Evolutionary conservation across 2,888 invertebrate species (phyloP).

Genomic region (Philhelius pedissequus): DNA sequence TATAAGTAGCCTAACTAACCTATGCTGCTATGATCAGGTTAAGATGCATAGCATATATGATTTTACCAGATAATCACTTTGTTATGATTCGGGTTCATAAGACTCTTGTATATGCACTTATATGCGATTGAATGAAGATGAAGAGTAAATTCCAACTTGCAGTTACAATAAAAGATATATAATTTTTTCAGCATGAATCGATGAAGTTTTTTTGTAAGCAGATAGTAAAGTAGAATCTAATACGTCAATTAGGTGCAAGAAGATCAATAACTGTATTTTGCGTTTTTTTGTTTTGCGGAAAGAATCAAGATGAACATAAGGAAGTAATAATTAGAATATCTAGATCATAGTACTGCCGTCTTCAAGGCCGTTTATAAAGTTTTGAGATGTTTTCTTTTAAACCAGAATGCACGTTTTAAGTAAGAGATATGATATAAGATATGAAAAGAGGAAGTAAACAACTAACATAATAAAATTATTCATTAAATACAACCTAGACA

Average conservation of each 20-base stretch:
- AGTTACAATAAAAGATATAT: constrained; percentile 14
- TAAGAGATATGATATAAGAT: too few species aligned
- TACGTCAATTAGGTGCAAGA: constrained; percentile 23
- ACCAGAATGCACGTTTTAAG: too few species aligned
- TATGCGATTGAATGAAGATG: background rate
- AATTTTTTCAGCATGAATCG: background rate
- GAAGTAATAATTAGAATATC: background rate
- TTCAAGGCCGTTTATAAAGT: background rate
- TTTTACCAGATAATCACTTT: constrained; percentile 39
- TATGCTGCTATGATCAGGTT: background rate
- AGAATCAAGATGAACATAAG: background rate
- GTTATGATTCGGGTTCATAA: constrained; percentile 35
- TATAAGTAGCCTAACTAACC: background rate
- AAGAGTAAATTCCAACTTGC: background rate
- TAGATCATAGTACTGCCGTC: background rate
- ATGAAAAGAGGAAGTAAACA: too few species aligned
- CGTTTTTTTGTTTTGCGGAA: background rate
- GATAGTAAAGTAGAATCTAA: constrained; percentile 2
- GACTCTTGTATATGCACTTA: too few species aligned
- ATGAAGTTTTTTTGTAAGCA: background rate
- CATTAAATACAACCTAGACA: too few species aligned
- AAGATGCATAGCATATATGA: background rate
- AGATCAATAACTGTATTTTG: constrained; percentile 16
- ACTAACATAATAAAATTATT: too few species aligned
- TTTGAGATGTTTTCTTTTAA: background rate